Evolutionary conservation across 2,113 vertebrate species (phyloP), one percentile per base, ranked within the genome.

Genomic region (Murina feae): DNA sequence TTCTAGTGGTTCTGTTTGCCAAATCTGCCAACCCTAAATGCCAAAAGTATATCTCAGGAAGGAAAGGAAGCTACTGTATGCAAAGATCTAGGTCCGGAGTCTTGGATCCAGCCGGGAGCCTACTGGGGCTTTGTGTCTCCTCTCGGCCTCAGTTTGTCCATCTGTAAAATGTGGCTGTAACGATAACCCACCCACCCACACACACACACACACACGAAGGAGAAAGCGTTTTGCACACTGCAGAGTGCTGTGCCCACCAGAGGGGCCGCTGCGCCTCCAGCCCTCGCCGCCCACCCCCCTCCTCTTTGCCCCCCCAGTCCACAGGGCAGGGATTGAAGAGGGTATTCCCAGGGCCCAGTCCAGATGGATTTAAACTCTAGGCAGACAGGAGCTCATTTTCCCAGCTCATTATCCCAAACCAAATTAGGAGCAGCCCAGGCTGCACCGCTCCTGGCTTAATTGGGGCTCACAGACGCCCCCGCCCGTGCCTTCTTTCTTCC

Each of bases 121-220:
- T 96, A 90, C 97, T 93, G 98, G 97, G 97, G 98, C 95, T 9
- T 97, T 97, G 95, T 74, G 23, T 75, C 51, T 21, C 69, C 96
- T 97, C 68, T 95, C 97, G 44, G 95, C 95, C 96, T 94, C 85
- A 65, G 51, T 83, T 69, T 91, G 23, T 32, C 47, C 8, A 25
- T 66, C 95, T 97, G 80, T 82, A 49, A 79, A 84, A 89, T 74
- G 91, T 66, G 53, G 35, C 53, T 28, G 25, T 30, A 42, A 35
- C 1, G 20, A 5, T 28, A 7, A 21, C 25, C 0, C 23, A 28
- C 23, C 4, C 17, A 1, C 42, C 16, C 12, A 28, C 21, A 17
- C 10, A 44, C 42, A 44, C 42, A 44, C 42, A 44, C 42, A 42
- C 42, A 68, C 66, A 69, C 37, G 17, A 6, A 60, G 35, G 53